These are phyloP conservation scores for Clitarchus hookeri DNA, from an alignment of 2,888 invertebrate species.

Conservation along the genomic window DNA sequence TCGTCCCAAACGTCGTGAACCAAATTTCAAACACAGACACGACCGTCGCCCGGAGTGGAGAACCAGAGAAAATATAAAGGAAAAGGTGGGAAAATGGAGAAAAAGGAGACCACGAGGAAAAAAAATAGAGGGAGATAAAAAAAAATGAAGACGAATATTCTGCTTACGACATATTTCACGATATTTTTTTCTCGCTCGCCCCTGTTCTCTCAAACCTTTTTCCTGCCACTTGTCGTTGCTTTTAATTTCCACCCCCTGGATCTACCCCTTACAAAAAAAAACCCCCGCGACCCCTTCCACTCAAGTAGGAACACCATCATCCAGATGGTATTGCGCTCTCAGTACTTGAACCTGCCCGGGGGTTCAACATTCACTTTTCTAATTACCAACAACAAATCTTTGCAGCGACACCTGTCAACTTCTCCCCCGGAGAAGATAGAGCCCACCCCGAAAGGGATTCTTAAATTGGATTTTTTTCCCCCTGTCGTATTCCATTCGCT, in stretches of 20 bases:
- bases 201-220: not conserved
- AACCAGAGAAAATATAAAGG: not conserved
- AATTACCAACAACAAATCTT: constrained; percentile 56
- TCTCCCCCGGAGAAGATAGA: constrained; percentile 49
- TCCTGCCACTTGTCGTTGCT: constrained; percentile 10
- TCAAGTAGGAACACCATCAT: not conserved
- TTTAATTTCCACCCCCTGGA: not conserved
- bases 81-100: not conserved
- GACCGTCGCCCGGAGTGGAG: not conserved
- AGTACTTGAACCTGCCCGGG: constrained; percentile 15
- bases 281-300: too few relatives aligned
- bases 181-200: not conserved
- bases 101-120: constrained; percentile 20
- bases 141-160: constrained; percentile 23
- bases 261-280: not conserved
- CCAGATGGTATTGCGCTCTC: not conserved
- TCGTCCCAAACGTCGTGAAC: not conserved
- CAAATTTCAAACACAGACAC: not conserved
- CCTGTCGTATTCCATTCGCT: constrained; percentile 17
- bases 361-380: constrained; percentile 53
- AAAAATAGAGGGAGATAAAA: constrained; percentile 3
- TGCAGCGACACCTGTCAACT: constrained; percentile 53
- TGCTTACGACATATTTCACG: constrained; percentile 10
- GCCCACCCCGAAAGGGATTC: constrained; percentile 45
- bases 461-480: constrained; percentile 53